Evolutionary conservation across 1,140 invertebrate species (phyloP).

Genomic region (Stenopsyche tienmushanensis): DNA sequence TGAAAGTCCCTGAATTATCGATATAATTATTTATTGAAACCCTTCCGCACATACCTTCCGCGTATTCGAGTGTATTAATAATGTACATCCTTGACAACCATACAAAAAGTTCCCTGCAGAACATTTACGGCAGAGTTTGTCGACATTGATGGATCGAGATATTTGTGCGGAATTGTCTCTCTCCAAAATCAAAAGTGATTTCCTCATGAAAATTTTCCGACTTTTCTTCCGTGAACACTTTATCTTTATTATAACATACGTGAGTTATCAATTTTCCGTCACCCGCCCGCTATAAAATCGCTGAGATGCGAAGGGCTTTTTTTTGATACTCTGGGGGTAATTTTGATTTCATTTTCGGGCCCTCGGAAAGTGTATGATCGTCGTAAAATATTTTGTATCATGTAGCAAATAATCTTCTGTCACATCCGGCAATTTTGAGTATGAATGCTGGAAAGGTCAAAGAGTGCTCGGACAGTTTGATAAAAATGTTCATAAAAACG

Average conservation of each 20-base stretch:
- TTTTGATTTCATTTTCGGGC: conserved; percentile 15
- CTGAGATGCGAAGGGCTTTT: conserved; percentile 14
- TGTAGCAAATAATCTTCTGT: no score
- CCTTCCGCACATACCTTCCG: no score
- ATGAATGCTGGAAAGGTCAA: no score
- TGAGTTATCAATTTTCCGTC: conserved; percentile 31
- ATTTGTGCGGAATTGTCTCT: conserved; percentile 23
- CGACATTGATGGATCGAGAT: conserved; percentile 26
- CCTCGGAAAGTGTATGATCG: conserved; percentile 1
- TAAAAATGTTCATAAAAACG: no score
- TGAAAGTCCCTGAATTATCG: no score
- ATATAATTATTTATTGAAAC: no score
- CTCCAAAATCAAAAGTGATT: conserved; percentile 24
- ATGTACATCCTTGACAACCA: no score
- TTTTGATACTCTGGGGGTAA: conserved; percentile 7
- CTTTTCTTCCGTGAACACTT: conserved; percentile 18
- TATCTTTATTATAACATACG: conserved; percentile 33
- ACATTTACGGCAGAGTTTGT: conserved; percentile 21
- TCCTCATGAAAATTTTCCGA: conserved; percentile 27
- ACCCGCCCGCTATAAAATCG: conserved; percentile 19
- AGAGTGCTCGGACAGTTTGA: no score
- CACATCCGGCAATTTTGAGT: no score
- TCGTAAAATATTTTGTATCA: conserved; percentile 1
- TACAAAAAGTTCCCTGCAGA: no score
- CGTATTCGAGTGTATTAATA: no score